Evolutionary conservation across 2,113 vertebrate genomes (phyloP).

Genomic region (Odontesthes bonariensis): DNA sequence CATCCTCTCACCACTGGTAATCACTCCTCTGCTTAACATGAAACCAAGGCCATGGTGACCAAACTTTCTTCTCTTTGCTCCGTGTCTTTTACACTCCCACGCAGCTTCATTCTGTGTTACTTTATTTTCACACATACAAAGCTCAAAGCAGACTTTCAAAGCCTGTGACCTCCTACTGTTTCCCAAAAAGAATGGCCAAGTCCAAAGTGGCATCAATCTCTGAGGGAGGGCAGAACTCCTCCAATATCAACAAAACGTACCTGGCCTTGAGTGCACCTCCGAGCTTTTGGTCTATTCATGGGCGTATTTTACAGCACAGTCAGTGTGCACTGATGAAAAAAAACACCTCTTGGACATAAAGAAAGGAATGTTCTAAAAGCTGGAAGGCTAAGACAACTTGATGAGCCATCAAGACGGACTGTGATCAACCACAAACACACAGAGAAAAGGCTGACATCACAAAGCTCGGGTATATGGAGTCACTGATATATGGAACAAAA

Average conservation of each 20-base stretch:
- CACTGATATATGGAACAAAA: constrained; percentile 51
- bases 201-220: constrained; percentile 50
- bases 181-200: constrained; percentile 42
- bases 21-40: constrained; percentile 69
- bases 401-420: constrained; percentile 57
- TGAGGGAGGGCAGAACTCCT: constrained; percentile 31
- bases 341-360: constrained; percentile 52
- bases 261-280: constrained; percentile 59
- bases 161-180: constrained; percentile 34
- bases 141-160: constrained; percentile 39
- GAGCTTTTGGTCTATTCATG: constrained; percentile 60
- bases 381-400: constrained; percentile 57
- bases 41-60: constrained; percentile 44
- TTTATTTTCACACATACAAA: constrained; percentile 71
- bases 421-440: constrained; percentile 50
- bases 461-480: constrained; percentile 34
- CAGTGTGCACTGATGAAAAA: constrained; percentile 33
- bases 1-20: constrained; percentile 27
- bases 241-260: constrained; percentile 56
- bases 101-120: constrained; percentile 67
- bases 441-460: constrained; percentile 55
- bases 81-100: constrained; percentile 29
- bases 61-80: constrained; percentile 33
- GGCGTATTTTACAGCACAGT: constrained; percentile 57
- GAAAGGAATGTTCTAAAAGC: constrained; percentile 69